Base-by-base conservation (phyloP, 2,113 vertebrate genomes). In the Phylloscopus trochilus region DNA sequence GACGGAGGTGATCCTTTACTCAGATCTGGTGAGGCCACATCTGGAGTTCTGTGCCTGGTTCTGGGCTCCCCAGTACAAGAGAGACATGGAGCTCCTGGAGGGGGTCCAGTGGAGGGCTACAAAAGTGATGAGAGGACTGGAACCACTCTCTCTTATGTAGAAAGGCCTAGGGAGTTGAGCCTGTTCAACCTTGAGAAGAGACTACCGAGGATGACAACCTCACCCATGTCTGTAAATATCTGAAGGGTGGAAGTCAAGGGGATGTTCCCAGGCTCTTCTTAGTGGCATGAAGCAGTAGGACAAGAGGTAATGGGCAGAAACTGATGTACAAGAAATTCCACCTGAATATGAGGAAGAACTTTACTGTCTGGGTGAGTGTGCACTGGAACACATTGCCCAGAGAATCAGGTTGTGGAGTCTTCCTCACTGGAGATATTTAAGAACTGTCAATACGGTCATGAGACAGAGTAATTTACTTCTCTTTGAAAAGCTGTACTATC, bases 341-440 rank as follows among this genome's bases (percentile, higher is more conserved):
- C 26, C 21, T 51, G 27, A 66, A 51, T 23, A 22, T 12, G 15
- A 73, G 22, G 26, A 74, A 74, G 37, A 66, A 37, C 6, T 56
- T 59, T 74, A 17, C 19, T 39, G 23, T 59, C 33, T 0, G 0
- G 23, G 18, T 82, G 39, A 46, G 19, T 0, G 0, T 20, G 12
- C 13, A 20, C 33, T 39, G 52, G 15, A 74, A 46, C 33, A 39
- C 13, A 21, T n/a, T 59, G 18, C 13, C 44, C 15, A 12, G 44
- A 59, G 44, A 67, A n/a, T n/a, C n/a, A n/a, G 13, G 7, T 39
- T 59, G 15, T 58, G 33, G 15, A 39, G 24, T 68, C 23, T 68
- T 27, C 20, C 23, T 39, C 28, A 30, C 27, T 46, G 28, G 37
- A 46, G 16, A 46, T 59, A 75, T 24, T 74, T 15, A n/a, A 39